Base-by-base conservation (phyloP, 2,888 invertebrate species). In the Melipona beecheii region DNA sequence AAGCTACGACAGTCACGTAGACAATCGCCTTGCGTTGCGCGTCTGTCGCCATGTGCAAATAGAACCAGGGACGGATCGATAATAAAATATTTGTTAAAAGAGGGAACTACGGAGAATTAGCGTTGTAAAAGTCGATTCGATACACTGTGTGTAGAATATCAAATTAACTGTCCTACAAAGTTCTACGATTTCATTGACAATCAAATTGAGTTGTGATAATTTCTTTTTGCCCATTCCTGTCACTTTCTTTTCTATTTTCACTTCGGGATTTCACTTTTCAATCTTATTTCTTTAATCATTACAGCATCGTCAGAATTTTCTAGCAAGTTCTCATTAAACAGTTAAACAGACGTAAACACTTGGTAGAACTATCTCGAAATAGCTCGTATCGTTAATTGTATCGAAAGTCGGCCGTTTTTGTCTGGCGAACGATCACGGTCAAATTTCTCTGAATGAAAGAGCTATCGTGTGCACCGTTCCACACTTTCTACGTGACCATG, bases 1-100 rank as follows among this genome's bases (percentile, higher is more conserved):
- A 92, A 92, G 90, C 91, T 82, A 88, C 80, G 85, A 83, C 86
- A 82, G 90, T 92, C 92, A 92, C 92, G 92, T 92, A 92, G 90
- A 90, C 90, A 92, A 92, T 92, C 91, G 90, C 86, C 88, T 92
- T 92, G 92, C 92, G 88, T 83, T 84, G 89, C 91, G 90, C 91
- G 92, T 92, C 90, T 90, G 90, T 90, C 90, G 89, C 89, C 84
- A 84, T 85, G 89, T 87, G 87, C 89, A 85, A 86, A 88, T 84
- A 85, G 86, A 86, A 84, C 75, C 89, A 89, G 88, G 90, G 89
- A 89, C 90, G 90, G 88, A 89, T 87, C 85, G 80, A 82, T 87
- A 65, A 84, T 83, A 52, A 81, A 83, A 78, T 81, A 77, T 80
- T 80, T 77, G 66, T 64, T 27, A 65, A 80, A 68, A 68, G 43